Percentiles rank a stretch among this genome's conserved stretches.
Conservation (phyloP, 2,113 vertebrate species). For the Bettongia penicillata region DNA sequence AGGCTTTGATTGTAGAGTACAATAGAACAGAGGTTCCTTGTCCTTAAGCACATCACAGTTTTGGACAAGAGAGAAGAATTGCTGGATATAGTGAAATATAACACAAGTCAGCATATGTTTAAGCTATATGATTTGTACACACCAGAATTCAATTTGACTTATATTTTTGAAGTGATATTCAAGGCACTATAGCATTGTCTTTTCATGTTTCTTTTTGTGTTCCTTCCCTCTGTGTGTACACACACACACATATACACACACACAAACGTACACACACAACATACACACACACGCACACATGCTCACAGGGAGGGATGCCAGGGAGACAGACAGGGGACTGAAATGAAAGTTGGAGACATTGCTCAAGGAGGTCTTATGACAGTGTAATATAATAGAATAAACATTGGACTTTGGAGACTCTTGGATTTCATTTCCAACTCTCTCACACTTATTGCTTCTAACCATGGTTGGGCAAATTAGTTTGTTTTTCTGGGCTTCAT, state of each 20-base stretch:
- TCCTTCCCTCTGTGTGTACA: too few species aligned
- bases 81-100: background rate
- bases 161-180: background rate
- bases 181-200: background rate
- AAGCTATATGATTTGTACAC: background rate
- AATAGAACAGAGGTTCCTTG: conserved; percentile 4
- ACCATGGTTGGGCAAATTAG: background rate
- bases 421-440: background rate
- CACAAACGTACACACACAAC: too few species aligned
- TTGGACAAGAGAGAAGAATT: background rate
- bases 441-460: background rate
- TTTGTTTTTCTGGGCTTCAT: background rate
- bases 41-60: background rate
- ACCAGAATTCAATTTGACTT: background rate
- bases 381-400: background rate
- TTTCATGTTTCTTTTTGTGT: too few species aligned
- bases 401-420: background rate
- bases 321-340: background rate
- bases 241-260: too few species aligned
- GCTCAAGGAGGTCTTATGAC: background rate
- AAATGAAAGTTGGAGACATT: background rate
- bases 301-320: background rate
- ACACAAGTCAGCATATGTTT: background rate
- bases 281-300: too few species aligned
- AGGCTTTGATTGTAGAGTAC: background rate